Conservation (phyloP, 2,113 vertebrate species). For the Odocoileus hemionus region DNA sequence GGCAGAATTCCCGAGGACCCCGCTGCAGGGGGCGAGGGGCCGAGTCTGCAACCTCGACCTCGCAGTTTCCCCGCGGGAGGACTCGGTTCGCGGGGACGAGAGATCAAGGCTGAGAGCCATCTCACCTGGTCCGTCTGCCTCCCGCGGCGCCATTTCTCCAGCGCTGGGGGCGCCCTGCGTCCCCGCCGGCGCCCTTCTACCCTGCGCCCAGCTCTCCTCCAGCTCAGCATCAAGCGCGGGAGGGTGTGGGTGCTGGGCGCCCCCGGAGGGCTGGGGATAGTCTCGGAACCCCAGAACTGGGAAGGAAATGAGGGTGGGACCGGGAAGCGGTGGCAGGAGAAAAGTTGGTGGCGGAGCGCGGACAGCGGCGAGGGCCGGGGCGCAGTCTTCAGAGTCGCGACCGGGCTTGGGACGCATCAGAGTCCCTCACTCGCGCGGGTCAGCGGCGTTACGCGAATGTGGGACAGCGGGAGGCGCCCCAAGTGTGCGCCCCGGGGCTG, state of each 20-base stretch:
- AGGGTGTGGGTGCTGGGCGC: not conserved
- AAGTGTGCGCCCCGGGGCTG: not conserved
- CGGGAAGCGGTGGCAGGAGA: not conserved
- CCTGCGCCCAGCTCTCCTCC: not conserved
- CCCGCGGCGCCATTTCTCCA: too few relatives aligned
- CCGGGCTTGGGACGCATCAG: not conserved
- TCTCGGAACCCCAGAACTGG: not conserved
- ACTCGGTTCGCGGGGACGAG: too few relatives aligned
- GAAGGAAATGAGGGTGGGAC: not conserved
- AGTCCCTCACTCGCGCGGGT: not conserved
- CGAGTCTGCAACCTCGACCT: not conserved
- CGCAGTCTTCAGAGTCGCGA: not conserved
- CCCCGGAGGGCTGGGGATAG: not conserved
- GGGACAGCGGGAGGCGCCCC: too few relatives aligned
- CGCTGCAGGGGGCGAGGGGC: not conserved
- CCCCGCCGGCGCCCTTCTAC: not conserved
- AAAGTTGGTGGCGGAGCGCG: not conserved
- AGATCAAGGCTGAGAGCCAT: not conserved
- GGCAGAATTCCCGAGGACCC: not conserved
- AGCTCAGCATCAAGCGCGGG: not conserved
- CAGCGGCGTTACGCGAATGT: too few relatives aligned
- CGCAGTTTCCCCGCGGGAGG: fast-evolving
- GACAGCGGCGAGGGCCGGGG: not conserved
- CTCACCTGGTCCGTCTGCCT: not conserved
- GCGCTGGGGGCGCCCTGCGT: fast-evolving